Evolutionary conservation across 2,113 vertebrate genomes (phyloP), one percentile per base, ranked within the genome.

Genomic region (Pterocles orientalis): DNA sequence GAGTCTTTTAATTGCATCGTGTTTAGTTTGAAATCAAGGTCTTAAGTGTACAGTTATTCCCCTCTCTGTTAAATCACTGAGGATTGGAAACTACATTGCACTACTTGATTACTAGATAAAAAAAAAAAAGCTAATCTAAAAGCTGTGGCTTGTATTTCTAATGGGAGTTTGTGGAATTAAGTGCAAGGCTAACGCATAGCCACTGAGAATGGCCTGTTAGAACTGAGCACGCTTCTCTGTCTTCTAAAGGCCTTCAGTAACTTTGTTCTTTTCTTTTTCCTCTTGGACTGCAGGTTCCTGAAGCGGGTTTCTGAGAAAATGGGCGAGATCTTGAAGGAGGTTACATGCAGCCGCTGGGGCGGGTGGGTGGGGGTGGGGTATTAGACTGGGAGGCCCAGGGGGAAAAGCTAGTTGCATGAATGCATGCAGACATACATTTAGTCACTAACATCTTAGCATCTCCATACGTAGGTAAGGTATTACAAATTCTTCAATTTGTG

Each of bases 281-380:
- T 98, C 98, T 99, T 98, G 99, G 99, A 99, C 99, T 98, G 96
- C 99, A 99, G 99, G 99, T 99, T 99, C 99, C 99, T 99, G 99
- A 99, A 99, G 99, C 99, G 99, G 99, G 99, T 98, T 98, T 99
- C 99, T 98, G 98, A 98, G 98, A 98, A 99, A 99, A 98, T 99
- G 99, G 99, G 99, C 99, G 97, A 98, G 98, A 98, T 98, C 98
- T 98, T 99, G 99, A 99, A 99, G 99, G 99, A 99, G 98, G 99
- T 99, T 98, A 99, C 99, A 98, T 98, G 98, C 99, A 98, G 98
- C 98, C 98, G 98, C 98, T 97, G 98, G 97, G 97, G 97, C 97
- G 97, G 70, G 95, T 12, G 72, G 45, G 47, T 9, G 57, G 43
- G n/a, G n/a, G 69, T 12, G 96, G 97, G 98, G 96, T 85, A 51